Evolutionary conservation across 2,888 invertebrate species (phyloP), one percentile per base, ranked within the genome.

Genomic region (Hoplodrina ambigua): DNA sequence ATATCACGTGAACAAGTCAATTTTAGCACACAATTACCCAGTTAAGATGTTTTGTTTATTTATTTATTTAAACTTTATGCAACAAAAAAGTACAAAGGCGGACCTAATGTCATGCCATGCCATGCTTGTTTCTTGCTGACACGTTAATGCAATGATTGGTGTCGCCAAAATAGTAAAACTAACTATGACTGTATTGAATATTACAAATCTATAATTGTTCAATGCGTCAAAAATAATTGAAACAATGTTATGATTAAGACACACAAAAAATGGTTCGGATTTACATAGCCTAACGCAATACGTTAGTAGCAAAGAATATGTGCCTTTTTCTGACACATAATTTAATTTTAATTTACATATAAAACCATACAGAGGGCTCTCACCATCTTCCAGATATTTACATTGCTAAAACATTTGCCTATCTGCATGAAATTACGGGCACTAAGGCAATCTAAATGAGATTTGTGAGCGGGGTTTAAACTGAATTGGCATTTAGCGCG

Each of bases 401-500:
- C 81, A 84, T 76, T 76, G 72, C 74, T 81, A 72, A 82, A 79
- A 75, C 82, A 80, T 81, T 81, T 75, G 82, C 83, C 76, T 80
- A 78, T 81, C 76, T 83, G 75, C 84, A 78, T 87, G 70, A 84
- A 86, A 89, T 87, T 85, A 85, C 68, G 69, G 71, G 63, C 71
- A 74, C 76, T 85, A 85, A 85, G 83, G 82, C 84, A 85, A 87
- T 86, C 84, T 86, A 87, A 87, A 89, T 88, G 85, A 87, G 87
- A 88, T 90, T 88, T 87, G 86, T 85, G 83, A 80, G 79, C 69
- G 78, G 81, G 87, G 83, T 84, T 90, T 81, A 83, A 81, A 83
- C 83, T 82, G 83, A 86, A 91, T 90, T 90, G 88, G 84, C 88
- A 89, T 92, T 91, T 91, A 91, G 86, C 83, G 78, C 76, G 77